phyloP scores from a whole-genome alignment of 2,888 invertebrate genomes.

The Tetragonisca angustula region DNA sequence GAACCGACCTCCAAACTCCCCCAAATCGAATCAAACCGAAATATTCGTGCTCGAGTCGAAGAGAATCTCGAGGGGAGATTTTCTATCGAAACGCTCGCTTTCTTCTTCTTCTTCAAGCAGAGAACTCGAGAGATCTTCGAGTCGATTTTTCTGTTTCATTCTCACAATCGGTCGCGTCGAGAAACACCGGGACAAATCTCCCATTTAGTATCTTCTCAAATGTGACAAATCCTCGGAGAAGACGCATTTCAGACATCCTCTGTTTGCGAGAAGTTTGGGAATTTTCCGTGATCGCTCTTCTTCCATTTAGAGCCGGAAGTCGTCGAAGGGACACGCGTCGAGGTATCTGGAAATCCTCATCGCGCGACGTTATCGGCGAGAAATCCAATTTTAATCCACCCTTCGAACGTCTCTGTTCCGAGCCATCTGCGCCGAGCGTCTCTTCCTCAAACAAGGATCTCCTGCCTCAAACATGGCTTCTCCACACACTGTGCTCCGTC shows the following conservation, averaged over 20 bases:
- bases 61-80: constrained; percentile 5
- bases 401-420: not conserved
- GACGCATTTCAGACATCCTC: too few species aligned
- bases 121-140: too few species aligned
- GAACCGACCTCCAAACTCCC: constrained; percentile 5
- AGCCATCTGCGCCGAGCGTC: too few species aligned
- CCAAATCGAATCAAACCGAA: not conserved
- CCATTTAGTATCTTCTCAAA: too few species aligned
- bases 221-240: too few species aligned
- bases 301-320: too few species aligned
- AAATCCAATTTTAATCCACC: not conserved
- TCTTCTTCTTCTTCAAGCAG: too few species aligned
- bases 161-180: too few species aligned
- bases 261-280: too few species aligned
- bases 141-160: not conserved
- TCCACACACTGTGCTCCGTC: not conserved
- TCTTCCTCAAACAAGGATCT: not conserved
- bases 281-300: not conserved
- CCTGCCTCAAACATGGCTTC: not conserved
- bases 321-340: not conserved
- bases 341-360: constrained; percentile 1
- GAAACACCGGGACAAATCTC: too few species aligned
- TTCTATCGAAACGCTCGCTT: too few species aligned
- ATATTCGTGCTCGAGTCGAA: not conserved
- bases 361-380: not conserved